phyloP scores from a whole-genome alignment of 2,888 invertebrate species.

The Lepas anatifera region DNA sequence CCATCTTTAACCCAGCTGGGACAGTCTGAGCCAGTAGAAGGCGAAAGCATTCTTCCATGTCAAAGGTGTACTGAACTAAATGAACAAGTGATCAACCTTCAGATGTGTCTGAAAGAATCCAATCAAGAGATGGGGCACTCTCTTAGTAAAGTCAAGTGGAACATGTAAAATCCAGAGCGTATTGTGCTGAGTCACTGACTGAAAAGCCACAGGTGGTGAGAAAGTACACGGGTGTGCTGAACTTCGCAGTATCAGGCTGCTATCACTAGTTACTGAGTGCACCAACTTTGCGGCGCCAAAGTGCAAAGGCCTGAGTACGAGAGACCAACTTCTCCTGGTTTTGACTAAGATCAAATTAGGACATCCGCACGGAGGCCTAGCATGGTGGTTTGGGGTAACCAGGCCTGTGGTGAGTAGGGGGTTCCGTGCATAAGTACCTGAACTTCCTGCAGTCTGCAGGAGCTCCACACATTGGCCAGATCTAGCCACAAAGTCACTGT shows the following conservation, averaged over 20 bases:
- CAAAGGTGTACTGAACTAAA: neutral
- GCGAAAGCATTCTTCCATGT: neutral
- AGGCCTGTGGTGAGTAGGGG: neutral
- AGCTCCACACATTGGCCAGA: neutral
- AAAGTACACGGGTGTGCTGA: neutral
- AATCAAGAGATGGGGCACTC: neutral
- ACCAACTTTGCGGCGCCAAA: neutral
- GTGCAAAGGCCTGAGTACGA: neutral
- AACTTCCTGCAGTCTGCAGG: neutral
- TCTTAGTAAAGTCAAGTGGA: neutral
- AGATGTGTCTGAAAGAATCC: neutral
- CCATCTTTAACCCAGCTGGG: neutral
- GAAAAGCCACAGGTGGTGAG: neutral
- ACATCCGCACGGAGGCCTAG: too few relatives aligned
- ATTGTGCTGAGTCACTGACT: neutral
- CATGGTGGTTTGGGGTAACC: too few relatives aligned
- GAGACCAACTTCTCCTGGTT: neutral
- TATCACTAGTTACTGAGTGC: neutral
- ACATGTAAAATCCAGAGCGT: neutral
- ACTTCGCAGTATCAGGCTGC: neutral
- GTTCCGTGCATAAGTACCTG: neutral
- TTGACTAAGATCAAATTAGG: neutral
- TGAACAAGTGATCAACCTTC: neutral
- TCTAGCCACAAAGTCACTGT: neutral
- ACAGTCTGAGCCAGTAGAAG: neutral